Percentiles rank a stretch among this genome's conserved stretches.
Evolutionary conservation across 2,113 vertebrate species (phyloP).

Genomic region (Pygathrix nemaeus): DNA sequence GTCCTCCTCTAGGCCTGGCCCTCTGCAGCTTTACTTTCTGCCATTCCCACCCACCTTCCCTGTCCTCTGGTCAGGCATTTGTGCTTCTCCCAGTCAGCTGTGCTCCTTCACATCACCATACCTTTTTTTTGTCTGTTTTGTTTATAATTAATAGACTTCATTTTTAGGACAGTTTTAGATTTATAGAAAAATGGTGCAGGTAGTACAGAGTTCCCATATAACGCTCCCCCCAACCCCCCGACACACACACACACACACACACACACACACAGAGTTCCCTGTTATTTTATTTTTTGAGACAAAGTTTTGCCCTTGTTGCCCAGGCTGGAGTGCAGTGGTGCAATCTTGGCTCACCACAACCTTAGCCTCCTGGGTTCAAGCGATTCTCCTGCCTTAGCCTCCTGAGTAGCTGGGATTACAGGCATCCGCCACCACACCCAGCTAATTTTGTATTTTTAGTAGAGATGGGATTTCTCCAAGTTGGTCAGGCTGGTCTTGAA

Average conservation of each 20-base stretch:
- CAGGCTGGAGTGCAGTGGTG: too few species aligned
- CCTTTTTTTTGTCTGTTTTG: neutral
- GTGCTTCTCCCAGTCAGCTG: neutral
- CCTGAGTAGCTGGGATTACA: too few species aligned
- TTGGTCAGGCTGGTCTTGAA: too few species aligned
- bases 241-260: too few species aligned
- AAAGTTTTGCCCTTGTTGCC: too few species aligned
- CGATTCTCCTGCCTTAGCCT: too few species aligned
- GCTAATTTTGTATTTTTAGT: too few species aligned
- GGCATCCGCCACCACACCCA: too few species aligned
- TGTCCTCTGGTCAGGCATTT: neutral
- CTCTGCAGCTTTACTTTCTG: neutral
- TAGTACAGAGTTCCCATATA: neutral
- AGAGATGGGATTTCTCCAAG: too few species aligned
- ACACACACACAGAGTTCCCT: neutral
- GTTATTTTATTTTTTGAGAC: neutral
- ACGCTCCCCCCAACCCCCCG: too few species aligned
- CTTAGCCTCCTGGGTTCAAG: too few species aligned
- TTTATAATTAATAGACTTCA: neutral
- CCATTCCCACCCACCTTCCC: neutral
- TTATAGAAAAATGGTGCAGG: neutral
- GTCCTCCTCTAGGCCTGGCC: neutral
- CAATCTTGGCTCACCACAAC: too few species aligned
- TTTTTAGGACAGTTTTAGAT: conserved; percentile 18
- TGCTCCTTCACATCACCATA: neutral